Evolutionary conservation across 1,140 invertebrate genomes (phyloP).

Genomic region (Sinella curviseta): DNA sequence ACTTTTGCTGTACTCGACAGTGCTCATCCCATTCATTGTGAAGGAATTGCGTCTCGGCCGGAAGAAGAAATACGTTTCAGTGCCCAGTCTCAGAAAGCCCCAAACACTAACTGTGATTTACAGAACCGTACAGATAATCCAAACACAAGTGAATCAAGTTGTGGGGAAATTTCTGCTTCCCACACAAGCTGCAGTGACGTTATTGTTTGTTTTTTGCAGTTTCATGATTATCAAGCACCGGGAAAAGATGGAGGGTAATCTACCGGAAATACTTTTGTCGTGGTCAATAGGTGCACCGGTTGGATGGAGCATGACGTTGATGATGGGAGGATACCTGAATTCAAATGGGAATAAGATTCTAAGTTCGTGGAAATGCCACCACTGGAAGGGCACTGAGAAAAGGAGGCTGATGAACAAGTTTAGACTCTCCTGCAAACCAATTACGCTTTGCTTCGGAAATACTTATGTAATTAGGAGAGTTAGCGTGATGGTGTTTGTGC

Average conservation of each 20-base stretch:
- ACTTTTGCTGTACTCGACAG: background rate
- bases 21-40: background rate
- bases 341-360: background rate
- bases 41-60: background rate
- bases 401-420: constrained; percentile 6
- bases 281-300: background rate
- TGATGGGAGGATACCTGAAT: background rate
- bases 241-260: background rate
- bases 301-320: background rate
- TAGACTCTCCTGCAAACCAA: background rate
- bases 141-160: background rate
- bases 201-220: background rate
- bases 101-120: background rate
- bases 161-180: background rate
- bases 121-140: background rate
- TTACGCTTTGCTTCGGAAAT: background rate
- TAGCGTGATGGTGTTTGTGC: background rate
- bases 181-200: background rate
- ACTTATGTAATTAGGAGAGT: background rate
- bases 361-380: background rate
- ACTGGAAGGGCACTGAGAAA: background rate
- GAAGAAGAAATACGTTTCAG: background rate
- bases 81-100: background rate
- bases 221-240: background rate
- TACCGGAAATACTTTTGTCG: background rate